Evolutionary conservation across 2,797 vertebrate genomes (phyloP).

Genomic region (Peromyscus melanophrys): DNA sequence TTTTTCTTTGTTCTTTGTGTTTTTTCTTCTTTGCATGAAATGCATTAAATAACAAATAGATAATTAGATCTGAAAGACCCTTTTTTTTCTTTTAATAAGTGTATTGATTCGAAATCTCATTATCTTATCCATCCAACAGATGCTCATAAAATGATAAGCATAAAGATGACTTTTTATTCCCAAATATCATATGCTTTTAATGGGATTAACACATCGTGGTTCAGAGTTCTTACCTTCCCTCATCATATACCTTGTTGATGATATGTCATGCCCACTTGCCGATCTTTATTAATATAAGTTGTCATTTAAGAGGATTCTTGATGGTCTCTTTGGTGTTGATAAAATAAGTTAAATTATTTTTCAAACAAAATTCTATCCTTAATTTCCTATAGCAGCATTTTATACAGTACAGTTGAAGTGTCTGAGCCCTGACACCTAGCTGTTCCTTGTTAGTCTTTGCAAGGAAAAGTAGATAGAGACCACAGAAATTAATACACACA

Average conservation of each 20-base stretch:
- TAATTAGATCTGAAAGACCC: neutral
- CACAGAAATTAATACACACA: too few relatives aligned
- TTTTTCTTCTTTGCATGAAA: neutral
- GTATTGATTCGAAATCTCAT: conserved; percentile 14
- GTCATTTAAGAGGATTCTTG: neutral
- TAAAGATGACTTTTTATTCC: neutral
- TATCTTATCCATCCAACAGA: neutral
- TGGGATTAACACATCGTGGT: neutral
- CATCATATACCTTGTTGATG: neutral
- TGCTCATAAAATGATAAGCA: neutral
- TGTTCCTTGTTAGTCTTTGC: neutral
- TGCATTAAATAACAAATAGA: conserved; percentile 18
- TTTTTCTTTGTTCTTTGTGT: neutral
- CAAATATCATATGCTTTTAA: neutral
- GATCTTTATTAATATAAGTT: neutral
- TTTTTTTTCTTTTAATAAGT: neutral
- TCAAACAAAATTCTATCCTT: neutral
- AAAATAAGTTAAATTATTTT: neutral
- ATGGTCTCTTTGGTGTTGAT: neutral
- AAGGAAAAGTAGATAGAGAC: neutral
- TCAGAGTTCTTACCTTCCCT: rapidly evolving
- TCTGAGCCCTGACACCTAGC: neutral
- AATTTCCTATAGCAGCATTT: neutral
- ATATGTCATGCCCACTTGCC: neutral
- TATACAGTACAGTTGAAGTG: neutral